A percentile compares a stretch with the other conserved stretches of the same genome.
phyloP scores from a whole-genome alignment of 1,140 invertebrate genomes.

The Sitodiplosis mosellana region DNA sequence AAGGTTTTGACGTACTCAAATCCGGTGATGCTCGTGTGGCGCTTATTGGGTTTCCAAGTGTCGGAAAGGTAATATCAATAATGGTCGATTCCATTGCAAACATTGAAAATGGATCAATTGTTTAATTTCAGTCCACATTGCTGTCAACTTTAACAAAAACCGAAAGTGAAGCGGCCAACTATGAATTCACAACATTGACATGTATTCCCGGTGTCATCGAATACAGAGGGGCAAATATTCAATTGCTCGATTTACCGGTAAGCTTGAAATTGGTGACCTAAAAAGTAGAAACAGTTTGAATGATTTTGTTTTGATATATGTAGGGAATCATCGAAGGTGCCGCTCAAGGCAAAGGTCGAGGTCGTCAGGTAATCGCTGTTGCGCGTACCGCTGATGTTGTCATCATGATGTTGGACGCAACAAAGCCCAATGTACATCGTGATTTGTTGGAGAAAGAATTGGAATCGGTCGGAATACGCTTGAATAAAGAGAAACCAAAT shows the following conservation, averaged over 20 bases:
- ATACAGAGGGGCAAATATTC: slow-evolving; percentile 96
- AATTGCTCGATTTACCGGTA: slow-evolving; percentile 89
- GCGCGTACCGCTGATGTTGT: slow-evolving; percentile 91
- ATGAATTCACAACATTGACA: slow-evolving; percentile 98
- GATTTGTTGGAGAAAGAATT: slow-evolving; percentile 81
- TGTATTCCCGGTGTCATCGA: slow-evolving; percentile 98
- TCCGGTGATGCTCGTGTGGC: slow-evolving; percentile 97
- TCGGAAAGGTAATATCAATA: slow-evolving; percentile 93
- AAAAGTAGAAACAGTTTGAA: no score
- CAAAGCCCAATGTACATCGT: slow-evolving; percentile 88
- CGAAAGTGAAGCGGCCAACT: slow-evolving; percentile 87
- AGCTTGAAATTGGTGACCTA: no score
- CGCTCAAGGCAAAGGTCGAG: slow-evolving; percentile 65
- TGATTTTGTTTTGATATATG: no score
- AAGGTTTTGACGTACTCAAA: slow-evolving; percentile 99
- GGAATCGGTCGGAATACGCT: slow-evolving; percentile 87
- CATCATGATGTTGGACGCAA: slow-evolving; percentile 97
- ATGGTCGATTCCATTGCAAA: no score
- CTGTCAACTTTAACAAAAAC: slow-evolving; percentile 87
- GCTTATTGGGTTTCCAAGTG: slow-evolving; percentile 95
- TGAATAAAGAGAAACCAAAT: slow-evolving; percentile 88
- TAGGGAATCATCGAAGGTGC: slow-evolving; percentile 3
- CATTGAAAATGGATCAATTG: no score
- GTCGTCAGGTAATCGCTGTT: slow-evolving; percentile 84
- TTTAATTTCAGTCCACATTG: no score